Base-by-base conservation (phyloP, 1,140 invertebrate genomes). In the Camponotus vicinus region DNA sequence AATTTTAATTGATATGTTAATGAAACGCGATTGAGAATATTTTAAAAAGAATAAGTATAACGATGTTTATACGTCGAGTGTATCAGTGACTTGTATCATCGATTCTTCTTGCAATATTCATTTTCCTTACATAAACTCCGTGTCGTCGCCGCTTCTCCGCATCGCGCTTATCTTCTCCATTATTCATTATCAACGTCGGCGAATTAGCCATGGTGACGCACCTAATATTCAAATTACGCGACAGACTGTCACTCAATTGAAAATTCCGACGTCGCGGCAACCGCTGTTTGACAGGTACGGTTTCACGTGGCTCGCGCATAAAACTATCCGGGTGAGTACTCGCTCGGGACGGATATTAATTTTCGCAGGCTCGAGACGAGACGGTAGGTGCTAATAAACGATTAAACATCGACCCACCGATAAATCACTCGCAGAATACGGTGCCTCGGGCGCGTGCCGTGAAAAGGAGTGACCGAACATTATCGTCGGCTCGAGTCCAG, bases 401-500 rank as follows among this genome's bases (percentile, higher is more conserved):
- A 88, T 88, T 91, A 91, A 91, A 91, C 86, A 91, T 88, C 80
- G 83, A 67, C 71, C 86, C 89, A n/a, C 57, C 86, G 92, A 94
- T 93, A 93, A 94, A 94, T 94, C 93, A 93, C 78, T 84, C 66
- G 42, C 71, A 84, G 80, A 88, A 84, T 85, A 49, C 34, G 75
- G 40, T 88, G 82, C 2, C 42, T 3, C 37, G 79, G 93, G 91
- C 94, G 92, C 93, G 94, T 94, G 94, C 92, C 93, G 85, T 71
- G 73, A 88, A 89, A 88, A 94, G 94, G 94, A 95, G 94, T 94
- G 94, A 95, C 93, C 92, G 83, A 88, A 91, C 86, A 92, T 93
- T 90, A 92, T 90, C 92, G 90, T 89, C 89, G 71, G 86, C 75
- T 88, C 57, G 86, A 85, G 82, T 90, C 82, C 92, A 92, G 93